Evolutionary conservation across 92 coral and sea anemone genomes (phyloP).

Genomic region (Porites divaricata): DNA sequence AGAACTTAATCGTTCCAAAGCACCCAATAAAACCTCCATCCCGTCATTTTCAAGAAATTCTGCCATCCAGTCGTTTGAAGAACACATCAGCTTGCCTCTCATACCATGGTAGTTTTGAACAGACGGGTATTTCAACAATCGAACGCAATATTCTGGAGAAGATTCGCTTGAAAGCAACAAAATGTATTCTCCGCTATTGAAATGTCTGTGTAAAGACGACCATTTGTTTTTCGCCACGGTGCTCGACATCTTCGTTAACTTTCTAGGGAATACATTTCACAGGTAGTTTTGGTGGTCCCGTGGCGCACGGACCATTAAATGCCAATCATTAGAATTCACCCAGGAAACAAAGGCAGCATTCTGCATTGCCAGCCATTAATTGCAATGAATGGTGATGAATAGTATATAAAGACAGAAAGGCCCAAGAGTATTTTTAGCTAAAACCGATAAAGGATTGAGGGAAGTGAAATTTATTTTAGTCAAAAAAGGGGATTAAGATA

Average conservation of each 20-base stretch:
- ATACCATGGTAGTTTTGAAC: conserved; percentile 77
- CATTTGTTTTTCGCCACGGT: conserved; percentile 56
- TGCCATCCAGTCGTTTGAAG: conserved; percentile 70
- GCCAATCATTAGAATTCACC: conserved; percentile 28
- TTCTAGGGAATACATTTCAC: conserved; percentile 28
- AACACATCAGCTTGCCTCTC: conserved; percentile 62
- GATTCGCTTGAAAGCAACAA: conserved; percentile 65
- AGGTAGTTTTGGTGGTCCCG: conserved; percentile 36
- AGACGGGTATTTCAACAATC: conserved; percentile 69
- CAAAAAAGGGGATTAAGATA: too few species aligned
- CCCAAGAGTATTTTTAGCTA: background rate
- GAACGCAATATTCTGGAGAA: conserved; percentile 76
- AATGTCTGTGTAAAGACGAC: conserved; percentile 43
- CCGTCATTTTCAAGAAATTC: conserved; percentile 82
- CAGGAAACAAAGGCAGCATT: conserved; percentile 26
- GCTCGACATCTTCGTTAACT: conserved; percentile 39
- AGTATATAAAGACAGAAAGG: background rate
- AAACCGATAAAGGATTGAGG: too few species aligned
- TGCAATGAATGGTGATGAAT: background rate
- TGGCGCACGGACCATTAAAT: conserved; percentile 25
- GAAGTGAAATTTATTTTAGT: too few species aligned
- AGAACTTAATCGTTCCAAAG: conserved; percentile 71
- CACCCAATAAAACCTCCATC: conserved; percentile 70
- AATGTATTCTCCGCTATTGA: conserved; percentile 29
- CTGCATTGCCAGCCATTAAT: background rate